These are phyloP conservation scores for Aphyosemion australe DNA, from an alignment of 2,113 vertebrate species.

Conservation along the genomic window DNA sequence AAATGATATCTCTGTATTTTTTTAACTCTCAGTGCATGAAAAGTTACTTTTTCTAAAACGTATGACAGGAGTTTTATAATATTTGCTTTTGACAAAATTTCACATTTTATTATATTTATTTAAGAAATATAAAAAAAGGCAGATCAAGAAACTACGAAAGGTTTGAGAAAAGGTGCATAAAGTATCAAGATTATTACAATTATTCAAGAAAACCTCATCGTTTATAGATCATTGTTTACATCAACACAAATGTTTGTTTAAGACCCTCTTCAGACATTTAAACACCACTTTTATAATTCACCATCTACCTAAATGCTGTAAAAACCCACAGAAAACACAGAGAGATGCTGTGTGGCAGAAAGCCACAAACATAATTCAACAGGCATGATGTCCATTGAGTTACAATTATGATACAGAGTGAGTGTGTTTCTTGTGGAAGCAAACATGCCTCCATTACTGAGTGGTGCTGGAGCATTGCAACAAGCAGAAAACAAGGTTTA, in stretches of 20 bases:
- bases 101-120: background rate
- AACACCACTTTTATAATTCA: no score
- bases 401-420: background rate
- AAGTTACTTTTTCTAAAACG: no score
- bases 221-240: no score
- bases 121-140: no score
- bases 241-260: no score
- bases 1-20: background rate
- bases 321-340: background rate
- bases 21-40: background rate
- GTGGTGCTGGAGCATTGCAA: constrained; percentile 14
- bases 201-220: no score
- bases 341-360: constrained; percentile 26
- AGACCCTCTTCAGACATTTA: no score
- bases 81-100: background rate
- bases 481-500: constrained; percentile 12
- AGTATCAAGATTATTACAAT: no score
- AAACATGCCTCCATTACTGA: constrained; percentile 24
- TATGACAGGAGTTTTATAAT: no score
- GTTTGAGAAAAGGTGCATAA: no score
- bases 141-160: no score
- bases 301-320: no score
- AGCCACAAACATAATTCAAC: constrained; percentile 47
- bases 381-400: constrained; percentile 70
- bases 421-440: background rate